phyloP scores from a whole-genome alignment of 1,140 invertebrate genomes.

The Calephelis virginiensis region DNA sequence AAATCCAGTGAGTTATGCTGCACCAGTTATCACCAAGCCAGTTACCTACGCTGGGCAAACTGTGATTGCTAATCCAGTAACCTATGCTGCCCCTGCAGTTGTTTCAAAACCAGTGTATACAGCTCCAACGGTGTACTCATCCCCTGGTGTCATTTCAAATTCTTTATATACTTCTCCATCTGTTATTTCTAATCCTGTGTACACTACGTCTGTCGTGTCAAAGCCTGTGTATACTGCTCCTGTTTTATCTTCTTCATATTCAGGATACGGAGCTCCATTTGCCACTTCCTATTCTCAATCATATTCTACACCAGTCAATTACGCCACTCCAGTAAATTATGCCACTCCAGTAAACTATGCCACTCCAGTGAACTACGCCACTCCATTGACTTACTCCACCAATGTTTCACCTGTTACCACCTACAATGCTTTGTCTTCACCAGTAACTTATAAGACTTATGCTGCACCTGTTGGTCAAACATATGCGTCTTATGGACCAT shows the following conservation, averaged over 20 bases:
- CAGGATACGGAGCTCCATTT: not conserved
- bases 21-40: not conserved
- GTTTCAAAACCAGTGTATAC: constrained; percentile 16
- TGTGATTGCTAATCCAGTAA: constrained; percentile 3
- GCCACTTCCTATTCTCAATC: constrained; percentile 14
- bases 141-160: not conserved
- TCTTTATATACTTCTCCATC: not conserved
- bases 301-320: constrained; percentile 38
- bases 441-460: not conserved
- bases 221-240: constrained; percentile 4
- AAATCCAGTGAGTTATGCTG: constrained; percentile 14
- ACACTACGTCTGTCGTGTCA: constrained; percentile 3
- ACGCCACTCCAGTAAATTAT: constrained; percentile 32
- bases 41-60: constrained; percentile 1
- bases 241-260: not conserved
- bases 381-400: constrained; percentile 18
- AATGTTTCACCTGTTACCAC: constrained; percentile 3
- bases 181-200: constrained; percentile 3
- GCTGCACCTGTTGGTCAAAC: not conserved
- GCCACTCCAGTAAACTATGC: constrained; percentile 36
- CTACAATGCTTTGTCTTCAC: constrained; percentile 1
- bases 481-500: not conserved
- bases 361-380: constrained; percentile 31
- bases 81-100: not conserved
- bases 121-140: not conserved